phyloP scores from a whole-genome alignment of 2,113 vertebrate species.

The Melanocharis versteri region DNA sequence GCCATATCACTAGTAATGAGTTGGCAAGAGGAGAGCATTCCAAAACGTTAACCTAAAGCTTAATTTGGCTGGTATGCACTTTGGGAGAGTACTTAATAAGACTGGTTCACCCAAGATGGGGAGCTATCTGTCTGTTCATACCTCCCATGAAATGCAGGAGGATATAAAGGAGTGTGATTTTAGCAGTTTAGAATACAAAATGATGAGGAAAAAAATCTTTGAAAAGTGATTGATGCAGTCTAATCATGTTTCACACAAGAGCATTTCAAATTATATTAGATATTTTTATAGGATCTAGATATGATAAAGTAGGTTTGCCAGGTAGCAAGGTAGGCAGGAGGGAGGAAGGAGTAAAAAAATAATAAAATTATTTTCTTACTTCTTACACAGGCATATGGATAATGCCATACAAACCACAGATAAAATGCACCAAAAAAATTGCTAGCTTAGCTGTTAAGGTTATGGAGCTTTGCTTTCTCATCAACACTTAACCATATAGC shows the following conservation, averaged over 20 bases:
- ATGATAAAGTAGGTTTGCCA: not conserved
- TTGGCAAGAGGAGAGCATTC: constrained; percentile 33
- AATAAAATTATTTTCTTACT: not conserved
- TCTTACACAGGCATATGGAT: not conserved
- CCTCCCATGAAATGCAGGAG: not conserved
- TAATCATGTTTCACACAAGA: constrained; percentile 10
- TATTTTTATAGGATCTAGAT: constrained; percentile 14
- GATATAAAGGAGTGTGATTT: not conserved
- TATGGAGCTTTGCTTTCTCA: constrained; percentile 25
- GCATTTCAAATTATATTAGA: constrained; percentile 5
- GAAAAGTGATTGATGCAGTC: not conserved
- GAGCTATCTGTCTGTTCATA: not conserved
- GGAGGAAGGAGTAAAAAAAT: not conserved
- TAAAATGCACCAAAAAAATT: not conserved
- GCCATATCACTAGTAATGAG: constrained; percentile 15
- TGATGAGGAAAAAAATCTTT: not conserved
- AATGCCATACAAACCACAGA: not conserved
- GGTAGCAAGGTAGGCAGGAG: not conserved
- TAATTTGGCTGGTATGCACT: constrained; percentile 20
- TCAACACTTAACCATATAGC: not conserved
- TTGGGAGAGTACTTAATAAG: not conserved
- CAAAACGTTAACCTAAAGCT: not conserved
- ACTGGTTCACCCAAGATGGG: not conserved
- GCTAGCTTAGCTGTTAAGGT: not conserved
- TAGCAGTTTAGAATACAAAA: constrained; percentile 1